Percentiles rank a stretch among this genome's conserved stretches.
phyloP scores from a whole-genome alignment of 2,113 vertebrate species.

The Brachirus orientalis region DNA sequence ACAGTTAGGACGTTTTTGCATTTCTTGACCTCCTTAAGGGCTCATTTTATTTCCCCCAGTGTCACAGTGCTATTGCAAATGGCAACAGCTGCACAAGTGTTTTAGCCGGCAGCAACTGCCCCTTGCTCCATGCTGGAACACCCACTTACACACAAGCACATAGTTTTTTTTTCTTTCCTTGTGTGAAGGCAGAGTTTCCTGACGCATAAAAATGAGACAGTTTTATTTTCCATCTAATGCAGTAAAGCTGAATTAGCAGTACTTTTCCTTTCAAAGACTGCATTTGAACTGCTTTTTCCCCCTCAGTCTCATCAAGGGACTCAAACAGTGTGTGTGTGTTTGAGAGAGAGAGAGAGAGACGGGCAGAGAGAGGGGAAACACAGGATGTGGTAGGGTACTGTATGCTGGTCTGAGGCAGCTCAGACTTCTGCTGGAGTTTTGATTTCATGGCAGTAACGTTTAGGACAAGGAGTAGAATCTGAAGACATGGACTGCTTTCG shows the following conservation, averaged over 20 bases:
- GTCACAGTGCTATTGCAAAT: constrained; percentile 35
- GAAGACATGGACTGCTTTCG: constrained; percentile 79
- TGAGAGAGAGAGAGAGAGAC: constrained; percentile 38
- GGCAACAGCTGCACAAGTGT: constrained; percentile 43
- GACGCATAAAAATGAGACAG: constrained; percentile 61
- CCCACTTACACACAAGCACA: constrained; percentile 39
- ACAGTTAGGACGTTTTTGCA: constrained; percentile 8
- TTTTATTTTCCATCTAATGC: constrained; percentile 72
- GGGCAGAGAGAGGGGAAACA: constrained; percentile 56
- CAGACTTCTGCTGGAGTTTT: constrained; percentile 58
- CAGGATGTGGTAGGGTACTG: constrained; percentile 79
- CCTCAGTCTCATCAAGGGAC: constrained; percentile 49
- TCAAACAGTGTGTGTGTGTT: constrained; percentile 46
- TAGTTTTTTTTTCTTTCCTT: constrained; percentile 29
- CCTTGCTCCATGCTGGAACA: constrained; percentile 43
- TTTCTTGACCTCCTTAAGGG: constrained; percentile 42
- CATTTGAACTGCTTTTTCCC: constrained; percentile 56
- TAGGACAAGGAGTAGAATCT: constrained; percentile 57
- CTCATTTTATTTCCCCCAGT: constrained; percentile 21
- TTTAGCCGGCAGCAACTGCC: constrained; percentile 61
- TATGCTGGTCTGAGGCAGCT: constrained; percentile 74
- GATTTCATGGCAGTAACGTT: constrained; percentile 66
- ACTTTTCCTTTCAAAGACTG: constrained; percentile 56
- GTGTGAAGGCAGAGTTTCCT: constrained; percentile 65
- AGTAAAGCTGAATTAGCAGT: constrained; percentile 61